A percentile compares a stretch with the other conserved stretches of the same genome.
Conservation (phyloP, 2,888 invertebrate species). For the Aricia artaxerxes region DNA sequence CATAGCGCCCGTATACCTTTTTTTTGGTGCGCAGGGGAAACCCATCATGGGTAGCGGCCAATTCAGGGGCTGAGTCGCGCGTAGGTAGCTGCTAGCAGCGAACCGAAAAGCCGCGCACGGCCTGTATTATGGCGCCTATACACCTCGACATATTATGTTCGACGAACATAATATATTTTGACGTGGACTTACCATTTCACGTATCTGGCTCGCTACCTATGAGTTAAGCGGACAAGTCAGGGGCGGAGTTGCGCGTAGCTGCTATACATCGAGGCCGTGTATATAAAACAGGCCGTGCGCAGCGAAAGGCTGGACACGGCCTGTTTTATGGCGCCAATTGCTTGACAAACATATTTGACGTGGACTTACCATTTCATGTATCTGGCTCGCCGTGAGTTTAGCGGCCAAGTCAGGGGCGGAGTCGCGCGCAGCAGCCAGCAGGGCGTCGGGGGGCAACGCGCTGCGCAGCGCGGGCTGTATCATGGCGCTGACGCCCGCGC, state of each 20-base stretch:
- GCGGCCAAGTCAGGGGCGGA: slow-evolving; percentile 91
- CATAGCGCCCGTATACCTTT: no score
- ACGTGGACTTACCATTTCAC: slow-evolving; percentile 85
- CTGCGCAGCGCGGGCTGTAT: slow-evolving; percentile 78
- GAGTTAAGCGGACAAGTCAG: slow-evolving; percentile 86
- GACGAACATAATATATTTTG: not conserved
- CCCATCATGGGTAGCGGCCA: no score
- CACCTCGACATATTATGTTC: not conserved
- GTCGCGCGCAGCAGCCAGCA: slow-evolving; percentile 94
- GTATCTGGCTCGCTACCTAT: slow-evolving; percentile 85
- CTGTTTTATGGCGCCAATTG: slow-evolving; percentile 65
- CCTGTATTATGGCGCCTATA: no score
- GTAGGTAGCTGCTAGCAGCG: no score
- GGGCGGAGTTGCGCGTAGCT: slow-evolving; percentile 92
- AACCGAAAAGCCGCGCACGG: no score
- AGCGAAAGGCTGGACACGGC: slow-evolving; percentile 84
- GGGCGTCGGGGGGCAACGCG: slow-evolving; percentile 85
- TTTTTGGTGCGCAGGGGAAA: no score
- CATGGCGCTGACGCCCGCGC: slow-evolving; percentile 71
- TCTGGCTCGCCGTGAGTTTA: slow-evolving; percentile 85
- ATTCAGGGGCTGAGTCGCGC: no score
- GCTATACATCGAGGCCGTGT: slow-evolving; percentile 71
- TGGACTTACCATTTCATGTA: slow-evolving; percentile 88
- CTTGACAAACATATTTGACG: not conserved
- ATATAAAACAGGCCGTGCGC: slow-evolving; percentile 50